A percentile compares a stretch with the other conserved stretches of the same genome.
These are phyloP conservation scores for Ctenopoma multispine DNA, from an alignment of 2,797 vertebrate species.

Conservation along the genomic window DNA sequence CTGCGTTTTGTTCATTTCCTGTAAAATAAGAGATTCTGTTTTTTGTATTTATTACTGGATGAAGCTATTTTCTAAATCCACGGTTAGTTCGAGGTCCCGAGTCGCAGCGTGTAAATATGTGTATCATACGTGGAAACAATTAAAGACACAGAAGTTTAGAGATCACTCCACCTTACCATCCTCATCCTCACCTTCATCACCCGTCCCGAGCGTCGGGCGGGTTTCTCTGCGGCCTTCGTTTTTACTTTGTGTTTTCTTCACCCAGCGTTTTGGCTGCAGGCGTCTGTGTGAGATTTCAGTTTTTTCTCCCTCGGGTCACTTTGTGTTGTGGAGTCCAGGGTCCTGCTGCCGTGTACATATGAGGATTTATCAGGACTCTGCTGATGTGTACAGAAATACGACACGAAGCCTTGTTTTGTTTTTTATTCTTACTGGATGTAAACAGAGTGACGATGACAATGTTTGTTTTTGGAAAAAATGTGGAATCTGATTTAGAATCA, in stretches of 20 bases:
- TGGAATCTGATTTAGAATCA: slow-evolving; percentile 98
- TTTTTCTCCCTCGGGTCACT: background rate
- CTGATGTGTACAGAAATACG: slow-evolving; percentile 91
- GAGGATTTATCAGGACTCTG: slow-evolving; percentile 60
- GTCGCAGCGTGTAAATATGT: slow-evolving; percentile 92
- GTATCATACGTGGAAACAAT: slow-evolving; percentile 72
- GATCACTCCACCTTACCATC: slow-evolving; percentile 80
- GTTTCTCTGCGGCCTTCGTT: slow-evolving; percentile 39
- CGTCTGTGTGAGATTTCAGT: background rate
- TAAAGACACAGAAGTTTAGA: slow-evolving; percentile 55
- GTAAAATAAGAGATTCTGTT: slow-evolving; percentile 94
- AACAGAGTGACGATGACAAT: slow-evolving; percentile 84
- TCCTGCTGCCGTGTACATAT: slow-evolving; percentile 56
- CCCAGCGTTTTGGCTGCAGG: slow-evolving; percentile 51
- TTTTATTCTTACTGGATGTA: slow-evolving; percentile 83
- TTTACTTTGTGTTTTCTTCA: slow-evolving; percentile 20
- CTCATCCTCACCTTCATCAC: slow-evolving; percentile 51
- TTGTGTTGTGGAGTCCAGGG: slow-evolving; percentile 14
- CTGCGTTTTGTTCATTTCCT: slow-evolving; percentile 92
- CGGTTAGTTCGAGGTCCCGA: slow-evolving; percentile 74
- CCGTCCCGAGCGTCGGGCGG: slow-evolving; percentile 27
- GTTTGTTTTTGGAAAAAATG: slow-evolving; percentile 88
- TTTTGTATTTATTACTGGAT: slow-evolving; percentile 99
- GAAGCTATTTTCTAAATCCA: slow-evolving; percentile 98
- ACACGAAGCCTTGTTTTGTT: slow-evolving; percentile 77